phyloP scores from a whole-genome alignment of 2,797 vertebrate species.

The Micropoecilia bifurca region DNA sequence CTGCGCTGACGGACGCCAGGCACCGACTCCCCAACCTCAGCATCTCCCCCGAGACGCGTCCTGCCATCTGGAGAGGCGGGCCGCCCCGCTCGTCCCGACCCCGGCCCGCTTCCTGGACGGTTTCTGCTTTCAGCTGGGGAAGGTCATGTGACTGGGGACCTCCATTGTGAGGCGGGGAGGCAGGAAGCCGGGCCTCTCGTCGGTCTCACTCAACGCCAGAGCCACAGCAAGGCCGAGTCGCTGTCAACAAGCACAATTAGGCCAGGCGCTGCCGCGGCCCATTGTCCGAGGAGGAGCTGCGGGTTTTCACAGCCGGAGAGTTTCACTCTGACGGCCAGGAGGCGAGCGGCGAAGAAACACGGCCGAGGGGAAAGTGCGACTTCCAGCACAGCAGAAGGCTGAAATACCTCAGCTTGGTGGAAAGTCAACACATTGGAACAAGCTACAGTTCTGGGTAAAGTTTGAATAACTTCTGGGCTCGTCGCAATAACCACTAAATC shows the following conservation, averaged over 20 bases:
- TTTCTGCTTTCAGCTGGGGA: conserved; percentile 65
- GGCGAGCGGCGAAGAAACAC: conserved; percentile 27
- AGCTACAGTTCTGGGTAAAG: neutral
- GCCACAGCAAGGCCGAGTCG: conserved; percentile 67
- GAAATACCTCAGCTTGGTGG: conserved; percentile 53
- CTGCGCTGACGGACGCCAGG: conserved; percentile 44
- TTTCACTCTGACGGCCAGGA: conserved; percentile 36
- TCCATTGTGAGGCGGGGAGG: conserved; percentile 73
- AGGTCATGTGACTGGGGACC: conserved; percentile 71
- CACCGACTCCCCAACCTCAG: conserved; percentile 37
- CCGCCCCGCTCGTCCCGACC: conserved; percentile 13
- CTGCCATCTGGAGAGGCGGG: conserved; percentile 39
- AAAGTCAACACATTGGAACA: conserved; percentile 45
- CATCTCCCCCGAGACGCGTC: conserved; percentile 35
- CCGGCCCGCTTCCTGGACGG: conserved; percentile 54
- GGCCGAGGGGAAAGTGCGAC: conserved; percentile 8
- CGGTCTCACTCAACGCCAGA: conserved; percentile 71
- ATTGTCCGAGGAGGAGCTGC: conserved; percentile 42
- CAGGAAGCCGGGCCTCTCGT: conserved; percentile 74
- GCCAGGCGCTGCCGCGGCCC: conserved; percentile 35
- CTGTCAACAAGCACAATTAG: conserved; percentile 80
- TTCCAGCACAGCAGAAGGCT: conserved; percentile 45
- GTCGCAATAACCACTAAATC: no score
- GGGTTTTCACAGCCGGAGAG: conserved; percentile 28
- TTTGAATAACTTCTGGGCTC: neutral